These are phyloP conservation scores for Perca fluviatilis DNA, from an alignment of 2,113 vertebrate genomes.

Conservation along the genomic window DNA sequence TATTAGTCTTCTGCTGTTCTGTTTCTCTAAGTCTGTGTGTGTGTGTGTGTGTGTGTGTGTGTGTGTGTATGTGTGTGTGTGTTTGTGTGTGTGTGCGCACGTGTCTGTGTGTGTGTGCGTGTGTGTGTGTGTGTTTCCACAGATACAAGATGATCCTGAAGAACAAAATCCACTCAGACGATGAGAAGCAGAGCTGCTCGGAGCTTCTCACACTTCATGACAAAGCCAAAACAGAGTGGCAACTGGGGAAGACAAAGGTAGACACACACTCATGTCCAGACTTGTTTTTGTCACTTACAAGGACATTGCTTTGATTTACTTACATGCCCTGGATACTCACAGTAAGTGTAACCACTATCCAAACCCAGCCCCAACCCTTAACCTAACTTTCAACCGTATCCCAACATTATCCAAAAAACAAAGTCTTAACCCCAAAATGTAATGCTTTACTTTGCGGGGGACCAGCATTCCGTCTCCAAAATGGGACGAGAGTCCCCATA, in stretches of 20 bases:
- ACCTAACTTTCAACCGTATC: neutral
- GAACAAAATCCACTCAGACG: conserved; percentile 65
- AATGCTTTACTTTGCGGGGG: neutral
- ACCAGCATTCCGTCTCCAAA: neutral
- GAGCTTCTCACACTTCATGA: conserved; percentile 86
- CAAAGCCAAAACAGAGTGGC: conserved; percentile 87
- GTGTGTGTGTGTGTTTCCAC: conserved; percentile 44
- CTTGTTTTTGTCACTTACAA: conserved; percentile 61
- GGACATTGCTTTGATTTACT: conserved; percentile 36
- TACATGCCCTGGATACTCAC: conserved; percentile 27
- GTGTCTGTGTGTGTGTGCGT: neutral
- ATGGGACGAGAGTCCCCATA: neutral
- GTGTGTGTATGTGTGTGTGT: neutral
- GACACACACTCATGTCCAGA: conserved; percentile 32
- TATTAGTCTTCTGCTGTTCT: neutral
- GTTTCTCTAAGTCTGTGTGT: neutral
- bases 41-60: neutral
- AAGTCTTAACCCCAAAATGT: neutral
- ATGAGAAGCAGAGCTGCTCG: conserved; percentile 82
- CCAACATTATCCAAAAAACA: neutral
- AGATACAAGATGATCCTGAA: conserved; percentile 91
- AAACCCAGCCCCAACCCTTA: neutral
- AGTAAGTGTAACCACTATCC: conserved; percentile 17
- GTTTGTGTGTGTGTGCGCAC: neutral
- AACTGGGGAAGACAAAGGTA: conserved; percentile 94